These are phyloP conservation scores for Leptinotarsa peninsularis DNA, from an alignment of 2,888 invertebrate genomes.

Conservation along the genomic window DNA sequence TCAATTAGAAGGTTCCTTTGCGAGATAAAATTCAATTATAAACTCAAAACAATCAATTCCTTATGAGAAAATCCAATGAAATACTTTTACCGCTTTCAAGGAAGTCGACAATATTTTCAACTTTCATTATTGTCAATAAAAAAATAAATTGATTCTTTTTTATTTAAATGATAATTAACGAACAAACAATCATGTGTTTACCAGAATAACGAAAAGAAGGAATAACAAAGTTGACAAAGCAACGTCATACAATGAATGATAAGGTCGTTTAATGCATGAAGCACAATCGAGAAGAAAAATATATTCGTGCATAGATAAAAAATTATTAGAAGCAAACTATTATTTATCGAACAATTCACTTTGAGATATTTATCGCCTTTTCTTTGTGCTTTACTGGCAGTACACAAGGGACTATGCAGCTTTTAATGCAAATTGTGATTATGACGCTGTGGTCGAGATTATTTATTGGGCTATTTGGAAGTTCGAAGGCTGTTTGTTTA, in stretches of 20 bases:
- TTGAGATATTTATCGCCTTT: conserved; percentile 22
- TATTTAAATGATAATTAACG: neutral
- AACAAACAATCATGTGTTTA: neutral
- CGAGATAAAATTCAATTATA: neutral
- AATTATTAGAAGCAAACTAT: conserved; percentile 25
- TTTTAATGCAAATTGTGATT: conserved; percentile 25
- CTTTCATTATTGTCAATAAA: too few relatives aligned
- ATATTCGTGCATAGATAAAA: neutral
- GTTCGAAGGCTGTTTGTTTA: conserved; percentile 24
- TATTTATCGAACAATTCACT: conserved; percentile 25
- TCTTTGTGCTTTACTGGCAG: neutral
- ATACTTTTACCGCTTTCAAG: neutral
- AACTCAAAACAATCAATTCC: neutral
- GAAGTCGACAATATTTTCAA: neutral
- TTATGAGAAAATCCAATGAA: neutral
- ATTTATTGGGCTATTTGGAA: conserved; percentile 25
- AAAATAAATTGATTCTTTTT: neutral
- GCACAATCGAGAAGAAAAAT: conserved; percentile 15
- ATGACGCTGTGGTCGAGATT: conserved; percentile 28
- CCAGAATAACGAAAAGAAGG: neutral
- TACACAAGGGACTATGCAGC: conserved; percentile 18
- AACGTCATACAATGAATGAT: conserved; percentile 5
- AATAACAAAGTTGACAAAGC: neutral
- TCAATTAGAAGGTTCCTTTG: neutral
- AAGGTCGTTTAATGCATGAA: conserved; percentile 22